Conservation (phyloP, 2,888 invertebrate species). For the Microctonus aethiopoides region DNA sequence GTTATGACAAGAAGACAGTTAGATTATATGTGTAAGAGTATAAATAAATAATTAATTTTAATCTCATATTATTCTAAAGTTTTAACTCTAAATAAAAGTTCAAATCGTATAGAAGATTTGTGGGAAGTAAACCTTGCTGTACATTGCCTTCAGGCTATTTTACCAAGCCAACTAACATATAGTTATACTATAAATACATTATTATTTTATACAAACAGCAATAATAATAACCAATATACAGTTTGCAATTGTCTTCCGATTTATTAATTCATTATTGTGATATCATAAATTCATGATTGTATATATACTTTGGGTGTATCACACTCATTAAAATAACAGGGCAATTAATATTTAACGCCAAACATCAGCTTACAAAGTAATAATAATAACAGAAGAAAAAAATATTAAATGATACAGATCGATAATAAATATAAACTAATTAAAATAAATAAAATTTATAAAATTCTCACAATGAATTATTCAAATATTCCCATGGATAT, state of each 20-base stretch:
- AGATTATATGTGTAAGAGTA: conserved; percentile 2
- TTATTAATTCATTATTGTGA: conserved; percentile 23
- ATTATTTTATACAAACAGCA: conserved; percentile 6
- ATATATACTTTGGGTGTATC: background rate
- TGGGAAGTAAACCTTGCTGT: conserved; percentile 48
- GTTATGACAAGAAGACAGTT: conserved; percentile 8
- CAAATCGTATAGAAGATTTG: conserved; percentile 35
- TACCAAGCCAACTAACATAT: conserved; percentile 26
- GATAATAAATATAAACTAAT: background rate
- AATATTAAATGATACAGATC: background rate
- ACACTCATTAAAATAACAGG: conserved; percentile 14
- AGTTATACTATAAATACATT: background rate
- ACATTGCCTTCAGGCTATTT: conserved; percentile 42
- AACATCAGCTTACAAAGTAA: background rate
- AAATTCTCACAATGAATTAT: background rate
- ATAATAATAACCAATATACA: background rate
- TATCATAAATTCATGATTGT: conserved; percentile 22
- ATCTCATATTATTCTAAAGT: background rate
- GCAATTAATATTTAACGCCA: conserved; percentile 21
- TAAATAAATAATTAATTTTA: conserved; percentile 10
- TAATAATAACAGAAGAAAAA: background rate
- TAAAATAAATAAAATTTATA: background rate
- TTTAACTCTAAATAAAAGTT: background rate
- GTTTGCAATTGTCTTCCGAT: conserved; percentile 10
- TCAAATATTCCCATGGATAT: background rate